Base-by-base conservation (phyloP, 2,113 vertebrate species). In the Glareola pratincola region DNA sequence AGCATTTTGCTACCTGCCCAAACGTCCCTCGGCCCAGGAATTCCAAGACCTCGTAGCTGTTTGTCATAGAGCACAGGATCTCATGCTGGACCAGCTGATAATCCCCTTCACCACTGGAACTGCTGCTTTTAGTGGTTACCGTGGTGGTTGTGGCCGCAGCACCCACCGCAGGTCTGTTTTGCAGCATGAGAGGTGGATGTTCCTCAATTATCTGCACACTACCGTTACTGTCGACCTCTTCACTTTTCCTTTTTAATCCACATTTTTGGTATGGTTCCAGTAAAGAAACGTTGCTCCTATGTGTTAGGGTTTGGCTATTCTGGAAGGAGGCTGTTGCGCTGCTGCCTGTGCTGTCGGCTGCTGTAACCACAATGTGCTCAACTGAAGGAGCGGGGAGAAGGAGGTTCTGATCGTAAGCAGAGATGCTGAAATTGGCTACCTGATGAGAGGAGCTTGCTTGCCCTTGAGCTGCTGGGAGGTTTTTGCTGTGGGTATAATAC, bases 1-100 rank as follows among this genome's bases (percentile, higher is more conserved):
- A 99, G 97, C 99, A 99, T 91, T 99, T 99, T 0, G 99, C 99
- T 96, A 99, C 99, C 97, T 99, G 99, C 20, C 99, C 99, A 26
- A 99, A 99, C 4, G 99, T 99, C 26, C 99, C 99, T 4, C 99
- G 98, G 24, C 99, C 99, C 87, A 99, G 98, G 95, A 99, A 99
- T 98, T 99, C 99, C 27, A 99, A 98, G 90, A 99, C 99, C 97
- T 99, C 99, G 4, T 99, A 99, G 98, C 98, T 99, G 97, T 99
- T 99, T 95, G 99, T 99, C 98, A 99, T 99, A 5, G 99, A 99
- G 97, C 99, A 99, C 90, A 99, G 98, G 88, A 99, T 99, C 98
- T 99, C 99, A 75, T 99, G 99, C 95, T 99, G 99, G 79, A 99
- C 99, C 96, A 99, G 98, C 97, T 99, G 99, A 97, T 99, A 99